Evolutionary conservation across 2,797 vertebrate genomes (phyloP).

Genomic region (Mormyrus proboscirostris): DNA sequence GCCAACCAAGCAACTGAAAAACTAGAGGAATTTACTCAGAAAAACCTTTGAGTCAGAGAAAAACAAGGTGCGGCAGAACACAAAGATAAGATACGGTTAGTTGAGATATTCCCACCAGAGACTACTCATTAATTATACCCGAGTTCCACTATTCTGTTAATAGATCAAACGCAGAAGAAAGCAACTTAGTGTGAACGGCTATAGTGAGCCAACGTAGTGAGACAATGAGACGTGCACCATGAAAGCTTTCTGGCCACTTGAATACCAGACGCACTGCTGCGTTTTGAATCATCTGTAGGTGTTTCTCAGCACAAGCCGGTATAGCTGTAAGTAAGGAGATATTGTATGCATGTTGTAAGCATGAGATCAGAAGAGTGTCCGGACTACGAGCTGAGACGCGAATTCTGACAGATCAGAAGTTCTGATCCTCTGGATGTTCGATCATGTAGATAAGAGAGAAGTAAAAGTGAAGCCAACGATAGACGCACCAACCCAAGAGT

Average conservation of each 20-base stretch:
- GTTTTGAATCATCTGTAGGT: background rate
- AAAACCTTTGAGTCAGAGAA: background rate
- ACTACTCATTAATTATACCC: background rate
- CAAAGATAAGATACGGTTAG: background rate
- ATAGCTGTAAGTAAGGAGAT: background rate
- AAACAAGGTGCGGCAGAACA: background rate
- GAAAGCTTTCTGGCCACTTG: background rate
- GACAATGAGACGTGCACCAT: background rate
- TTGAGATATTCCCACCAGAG: background rate
- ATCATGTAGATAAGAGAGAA: background rate
- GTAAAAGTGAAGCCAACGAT: background rate
- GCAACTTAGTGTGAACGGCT: background rate
- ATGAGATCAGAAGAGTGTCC: background rate
- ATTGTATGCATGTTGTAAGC: background rate
- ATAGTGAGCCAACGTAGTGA: background rate
- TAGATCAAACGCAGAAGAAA: background rate
- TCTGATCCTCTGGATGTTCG: background rate
- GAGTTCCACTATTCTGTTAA: background rate
- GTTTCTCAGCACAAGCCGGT: background rate
- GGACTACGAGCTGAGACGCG: background rate
- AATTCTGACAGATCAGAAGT: background rate
- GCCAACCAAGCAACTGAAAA: background rate
- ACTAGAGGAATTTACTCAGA: background rate
- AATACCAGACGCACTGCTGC: background rate
- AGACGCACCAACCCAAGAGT: background rate